Base-by-base conservation (phyloP, 2,888 invertebrate genomes). In the Lasioglossum pauxillum region DNA sequence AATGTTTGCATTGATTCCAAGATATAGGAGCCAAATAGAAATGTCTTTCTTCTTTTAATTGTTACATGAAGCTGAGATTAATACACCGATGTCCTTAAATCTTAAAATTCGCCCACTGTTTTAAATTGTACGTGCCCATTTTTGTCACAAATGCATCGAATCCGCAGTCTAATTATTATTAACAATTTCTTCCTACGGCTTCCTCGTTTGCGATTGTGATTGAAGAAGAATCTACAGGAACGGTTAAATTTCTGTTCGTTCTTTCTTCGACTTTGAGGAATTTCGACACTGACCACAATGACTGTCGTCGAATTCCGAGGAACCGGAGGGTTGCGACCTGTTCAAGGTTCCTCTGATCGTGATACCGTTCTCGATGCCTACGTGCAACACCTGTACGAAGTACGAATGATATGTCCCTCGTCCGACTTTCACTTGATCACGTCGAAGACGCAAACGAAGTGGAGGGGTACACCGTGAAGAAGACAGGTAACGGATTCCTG, bases 341-440 rank as follows among this genome's bases (percentile, higher is more conserved):
- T 53, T 53, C 77, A 75, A 78, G 75, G 75, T 75, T 74, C 38
- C 69, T 64, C 7, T 16, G 12, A 8, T 4, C 64, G 3, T 49
- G 10, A 38, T 69, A 38, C 23, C 23, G 23, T 23, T 57, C 19
- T 1, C 19, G 19, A 5, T 38, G 53, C 19, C 57, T 78, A 80
- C 74, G 71, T 74, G 75, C 75, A 79, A 80, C 76, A 80, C 38
- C 44, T 71, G 80, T 44, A 64, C 78, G 73, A 85, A 74, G 85
- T 82, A 80, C 19, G 44, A 27, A 16, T 46, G 3, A 80, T 74
- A 72, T 38, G 49, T 84, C 53, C 41, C 19, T 60, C 44, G 41
- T 53, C 41, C 80, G 72, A 91, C 91, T 91, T 91, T 91, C 91
- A 91, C 91, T 85, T 76, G 44, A 27, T 53, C 46, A 14, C 73